phyloP scores from a whole-genome alignment of 2,888 invertebrate species.

The Synanthedon tipuliformis region DNA sequence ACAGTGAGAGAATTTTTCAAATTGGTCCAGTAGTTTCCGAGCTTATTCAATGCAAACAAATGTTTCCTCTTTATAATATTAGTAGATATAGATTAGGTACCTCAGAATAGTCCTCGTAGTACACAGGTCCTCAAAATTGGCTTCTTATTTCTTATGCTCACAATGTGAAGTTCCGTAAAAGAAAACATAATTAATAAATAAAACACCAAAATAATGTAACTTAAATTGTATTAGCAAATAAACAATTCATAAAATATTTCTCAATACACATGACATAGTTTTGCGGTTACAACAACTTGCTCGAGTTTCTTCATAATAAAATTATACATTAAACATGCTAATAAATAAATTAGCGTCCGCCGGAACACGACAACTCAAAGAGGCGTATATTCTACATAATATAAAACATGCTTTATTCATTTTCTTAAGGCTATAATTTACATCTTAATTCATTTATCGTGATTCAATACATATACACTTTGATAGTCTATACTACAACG shows the following conservation, averaged over 20 bases:
- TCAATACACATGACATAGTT: conserved; percentile 50
- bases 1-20: no score
- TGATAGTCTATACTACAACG: conserved; percentile 45
- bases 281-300: conserved; percentile 55
- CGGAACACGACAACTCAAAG: conserved; percentile 49
- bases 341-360: conserved; percentile 65
- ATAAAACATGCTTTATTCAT: conserved; percentile 66
- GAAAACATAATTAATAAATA: conserved; percentile 1
- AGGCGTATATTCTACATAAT: conserved; percentile 63
- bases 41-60: no score
- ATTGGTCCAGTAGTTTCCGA: no score
- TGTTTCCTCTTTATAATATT: no score
- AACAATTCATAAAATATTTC: conserved; percentile 70
- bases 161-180: no score
- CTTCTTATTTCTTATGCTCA: no score
- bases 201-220: conserved; percentile 36
- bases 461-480: conserved; percentile 40
- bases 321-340: conserved; percentile 65
- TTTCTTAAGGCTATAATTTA: conserved; percentile 60
- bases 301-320: conserved; percentile 45
- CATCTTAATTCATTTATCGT: conserved; percentile 45
- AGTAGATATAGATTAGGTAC: no score
- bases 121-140: no score
- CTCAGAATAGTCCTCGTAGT: no score
- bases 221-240: conserved; percentile 76